Base-by-base conservation (phyloP, 2,888 invertebrate genomes). In the Caenorhabditis parvicauda region DNA sequence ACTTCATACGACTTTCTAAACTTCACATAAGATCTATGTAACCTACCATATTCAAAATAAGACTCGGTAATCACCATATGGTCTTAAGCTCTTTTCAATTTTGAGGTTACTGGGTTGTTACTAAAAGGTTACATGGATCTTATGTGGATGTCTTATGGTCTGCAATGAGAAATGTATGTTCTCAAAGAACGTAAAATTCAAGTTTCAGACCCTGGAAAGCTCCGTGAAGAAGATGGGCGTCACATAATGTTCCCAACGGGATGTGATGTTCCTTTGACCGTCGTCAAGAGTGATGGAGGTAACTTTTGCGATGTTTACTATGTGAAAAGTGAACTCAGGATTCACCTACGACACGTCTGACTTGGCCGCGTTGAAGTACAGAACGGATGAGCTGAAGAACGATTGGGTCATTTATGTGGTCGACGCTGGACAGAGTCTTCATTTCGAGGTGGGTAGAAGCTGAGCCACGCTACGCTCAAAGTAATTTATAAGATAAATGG, bases 301-400 rank as follows among this genome's bases (percentile, higher is more conserved):
- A 9, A 9, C 12, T 1, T 12, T 17, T 17, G 21, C 25, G 9
- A 1, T 12, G 12, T 44, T 19, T 22, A n/a, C 9, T n/a, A n/a
- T 19, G 9, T 41, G 22, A 14, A 22, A 14, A 9, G 37, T 7
- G 17, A 7, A 9, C 22, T 43, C 24, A 28, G 66, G 93, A 17
- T 88, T 83, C 79, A 99, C 98, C 0, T 98, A 99, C 82, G 98
- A 98, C 81, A 96, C 98, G 0, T 96, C 96, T 0, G 98, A 98
- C 81, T 86, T 99, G 87, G 92, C 98, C 1, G 88, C 92, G 2
- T 87, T 98, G 17, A 71, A 70, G 39, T 76, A 81, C 27, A 63
- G 81, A 47, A 56, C 82, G 29, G 46, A 71, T 19, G 83, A 82
- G 38, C 93, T 95, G 82, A 89, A 89, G 62, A 90, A 86, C 2